These are phyloP conservation scores for Episyrphus balteatus DNA, from an alignment of 1,140 invertebrate genomes.

Conservation along the genomic window DNA sequence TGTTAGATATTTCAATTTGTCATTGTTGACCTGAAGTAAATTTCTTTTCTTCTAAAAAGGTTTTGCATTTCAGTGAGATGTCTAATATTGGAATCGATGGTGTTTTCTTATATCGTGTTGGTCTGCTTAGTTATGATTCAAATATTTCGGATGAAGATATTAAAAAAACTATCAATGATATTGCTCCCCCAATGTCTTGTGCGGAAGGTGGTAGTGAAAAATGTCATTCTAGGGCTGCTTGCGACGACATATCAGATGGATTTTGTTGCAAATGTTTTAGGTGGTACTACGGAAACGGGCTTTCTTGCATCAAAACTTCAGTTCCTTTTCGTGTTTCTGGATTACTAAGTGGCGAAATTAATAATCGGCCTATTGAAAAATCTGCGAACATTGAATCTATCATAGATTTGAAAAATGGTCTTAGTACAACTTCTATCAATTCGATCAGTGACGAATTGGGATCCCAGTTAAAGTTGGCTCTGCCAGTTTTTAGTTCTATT, in stretches of 20 bases:
- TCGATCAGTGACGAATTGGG: slow-evolving; percentile 62
- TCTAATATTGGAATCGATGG: too few relatives aligned
- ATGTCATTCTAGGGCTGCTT: slow-evolving; percentile 73
- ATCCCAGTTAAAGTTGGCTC: slow-evolving; percentile 64
- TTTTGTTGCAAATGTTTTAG: slow-evolving; percentile 79
- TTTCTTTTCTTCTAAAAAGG: slow-evolving; percentile 43
- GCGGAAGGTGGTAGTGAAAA: slow-evolving; percentile 45
- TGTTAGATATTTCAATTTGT: slow-evolving; percentile 83
- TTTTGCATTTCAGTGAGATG: slow-evolving; percentile 46
- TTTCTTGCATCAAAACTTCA: slow-evolving; percentile 73
- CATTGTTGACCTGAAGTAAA: slow-evolving; percentile 47
- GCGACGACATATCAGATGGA: slow-evolving; percentile 67
- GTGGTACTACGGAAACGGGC: too few relatives aligned
- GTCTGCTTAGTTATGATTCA: slow-evolving; percentile 45
- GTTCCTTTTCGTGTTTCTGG: slow-evolving; percentile 71
- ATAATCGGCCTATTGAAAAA: slow-evolving; percentile 53
- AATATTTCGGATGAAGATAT: slow-evolving; percentile 59
- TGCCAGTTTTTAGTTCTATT: too few relatives aligned
- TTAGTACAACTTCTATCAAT: slow-evolving; percentile 84
- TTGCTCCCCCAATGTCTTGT: slow-evolving; percentile 40
- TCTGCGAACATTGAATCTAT: slow-evolving; percentile 85
- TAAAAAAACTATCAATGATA: slow-evolving; percentile 36
- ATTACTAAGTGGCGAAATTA: too few relatives aligned
- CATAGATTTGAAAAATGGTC: slow-evolving; percentile 75
- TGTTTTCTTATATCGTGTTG: too few relatives aligned